Base-by-base conservation (phyloP, 2,797 vertebrate genomes). In the Erithacus rubecula region DNA sequence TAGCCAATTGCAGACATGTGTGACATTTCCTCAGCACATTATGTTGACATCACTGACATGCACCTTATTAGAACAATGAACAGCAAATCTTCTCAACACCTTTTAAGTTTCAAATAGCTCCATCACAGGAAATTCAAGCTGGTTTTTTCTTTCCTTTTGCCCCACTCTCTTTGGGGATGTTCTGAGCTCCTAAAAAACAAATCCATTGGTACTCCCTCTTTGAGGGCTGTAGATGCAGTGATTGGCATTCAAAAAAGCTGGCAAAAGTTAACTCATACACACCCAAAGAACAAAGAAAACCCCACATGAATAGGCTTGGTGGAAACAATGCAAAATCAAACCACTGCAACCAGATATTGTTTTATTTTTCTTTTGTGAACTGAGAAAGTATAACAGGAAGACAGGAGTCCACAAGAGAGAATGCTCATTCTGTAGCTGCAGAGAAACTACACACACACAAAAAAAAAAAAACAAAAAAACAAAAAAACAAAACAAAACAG, bases 1-100 rank as follows among this genome's bases (percentile, higher is more conserved):
- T 97, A 97, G 97, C 97, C 97, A 97, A 96, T 94, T 98, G 96
- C 77, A 97, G 96, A 97, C 97, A 97, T 96, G 97, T 98, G 96
- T 97, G 98, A 98, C 97, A 98, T 97, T 98, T 98, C 97, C 97
- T 96, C 90, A 95, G 95, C 91, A 96, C 70, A 27, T 68, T 97
- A 86, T 87, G 79, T 77, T 97, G 97, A 98, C 96, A 97, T 97
- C 96, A 97, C 89, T 96, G 96, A 96, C 97, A 96, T 94, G 82
- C 30, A 97, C 96, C 97, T 97, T 97, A 96, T 95, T 97, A 96
- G 96, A 97, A 97, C 94, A 97, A 97, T 43, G 74, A 96, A 85
- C 94, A 98, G 77, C 79, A 95, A 96, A 97, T 95, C 85, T 96
- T 97, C 96, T 96, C 95, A 97, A 96, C 96, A 97, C 91, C 90